Percentiles rank a stretch among this genome's conserved stretches.
Evolutionary conservation across 2,113 vertebrate species (phyloP).

Genomic region (Seriola aureovittata): DNA sequence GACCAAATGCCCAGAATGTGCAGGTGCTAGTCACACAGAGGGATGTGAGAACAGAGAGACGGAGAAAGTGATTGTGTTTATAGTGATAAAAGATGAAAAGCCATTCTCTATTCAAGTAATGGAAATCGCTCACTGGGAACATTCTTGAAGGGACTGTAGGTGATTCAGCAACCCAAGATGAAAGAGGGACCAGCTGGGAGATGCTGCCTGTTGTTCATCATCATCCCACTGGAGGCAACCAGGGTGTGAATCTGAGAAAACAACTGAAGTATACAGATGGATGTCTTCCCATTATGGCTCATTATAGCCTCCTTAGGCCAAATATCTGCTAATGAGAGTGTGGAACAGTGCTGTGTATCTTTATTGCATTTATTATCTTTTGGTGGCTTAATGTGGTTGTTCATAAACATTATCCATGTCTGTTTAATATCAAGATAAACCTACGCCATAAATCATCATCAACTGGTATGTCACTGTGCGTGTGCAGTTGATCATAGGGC

Average conservation of each 20-base stretch:
- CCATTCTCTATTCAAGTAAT: background rate
- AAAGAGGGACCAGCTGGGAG: constrained; percentile 44
- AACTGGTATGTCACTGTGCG: background rate
- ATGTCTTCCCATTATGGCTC: constrained; percentile 57
- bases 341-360: background rate
- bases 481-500: background rate
- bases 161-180: constrained; percentile 38
- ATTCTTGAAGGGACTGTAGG: constrained; percentile 5
- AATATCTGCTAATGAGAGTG: constrained; percentile 37
- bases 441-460: constrained; percentile 4
- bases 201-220: constrained; percentile 36
- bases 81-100: constrained; percentile 33
- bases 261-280: constrained; percentile 50
- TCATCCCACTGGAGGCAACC: constrained; percentile 36
- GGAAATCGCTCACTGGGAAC: background rate
- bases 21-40: background rate
- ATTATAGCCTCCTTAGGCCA: constrained; percentile 33
- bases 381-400: constrained; percentile 27
- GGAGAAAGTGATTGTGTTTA: constrained; percentile 23
- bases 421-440: constrained; percentile 30
- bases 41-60: background rate
- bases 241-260: constrained; percentile 55
- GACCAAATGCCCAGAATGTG: background rate
- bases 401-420: constrained; percentile 16
- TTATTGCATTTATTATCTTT: constrained; percentile 16